Percentiles rank a stretch among this genome's conserved stretches.
These are phyloP conservation scores for Physocephala rufipes DNA, from an alignment of 2,888 invertebrate species.

Conservation along the genomic window DNA sequence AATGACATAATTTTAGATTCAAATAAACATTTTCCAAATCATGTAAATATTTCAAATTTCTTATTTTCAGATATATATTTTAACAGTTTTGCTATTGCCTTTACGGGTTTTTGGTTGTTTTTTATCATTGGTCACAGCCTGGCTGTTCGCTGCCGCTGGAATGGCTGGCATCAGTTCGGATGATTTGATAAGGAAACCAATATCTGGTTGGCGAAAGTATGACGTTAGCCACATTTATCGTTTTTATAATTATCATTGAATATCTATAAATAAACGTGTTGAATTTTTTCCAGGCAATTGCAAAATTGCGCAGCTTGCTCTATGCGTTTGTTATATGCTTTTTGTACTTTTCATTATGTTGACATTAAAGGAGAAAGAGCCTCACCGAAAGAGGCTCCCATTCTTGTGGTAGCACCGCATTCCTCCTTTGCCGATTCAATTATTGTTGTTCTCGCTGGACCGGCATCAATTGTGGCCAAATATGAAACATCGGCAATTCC, in stretches of 20 bases:
- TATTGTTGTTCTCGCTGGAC: slow-evolving; percentile 82
- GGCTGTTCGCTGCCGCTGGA: slow-evolving; percentile 85
- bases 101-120: slow-evolving; percentile 82
- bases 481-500: slow-evolving; percentile 84
- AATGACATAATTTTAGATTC: background rate
- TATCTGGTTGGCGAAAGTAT: slow-evolving; percentile 92
- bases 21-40: background rate
- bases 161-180: slow-evolving; percentile 82
- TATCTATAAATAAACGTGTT: background rate
- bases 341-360: slow-evolving; percentile 84
- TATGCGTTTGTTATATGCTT: slow-evolving; percentile 80
- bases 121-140: slow-evolving; percentile 80
- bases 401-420: slow-evolving; percentile 89
- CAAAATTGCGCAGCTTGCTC: slow-evolving; percentile 74
- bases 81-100: slow-evolving; percentile 86
- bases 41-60: background rate
- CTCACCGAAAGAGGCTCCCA: slow-evolving; percentile 77
- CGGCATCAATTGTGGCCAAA: slow-evolving; percentile 90
- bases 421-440: slow-evolving; percentile 91
- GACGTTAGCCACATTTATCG: slow-evolving; percentile 46
- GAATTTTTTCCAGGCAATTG: slow-evolving; percentile 68
- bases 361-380: slow-evolving; percentile 77
- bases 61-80: slow-evolving; percentile 74
- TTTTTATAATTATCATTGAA: background rate
- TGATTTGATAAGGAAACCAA: slow-evolving; percentile 79